These are phyloP conservation scores for Centropyge bicolor DNA, from an alignment of 2,797 vertebrate genomes.

Conservation along the genomic window DNA sequence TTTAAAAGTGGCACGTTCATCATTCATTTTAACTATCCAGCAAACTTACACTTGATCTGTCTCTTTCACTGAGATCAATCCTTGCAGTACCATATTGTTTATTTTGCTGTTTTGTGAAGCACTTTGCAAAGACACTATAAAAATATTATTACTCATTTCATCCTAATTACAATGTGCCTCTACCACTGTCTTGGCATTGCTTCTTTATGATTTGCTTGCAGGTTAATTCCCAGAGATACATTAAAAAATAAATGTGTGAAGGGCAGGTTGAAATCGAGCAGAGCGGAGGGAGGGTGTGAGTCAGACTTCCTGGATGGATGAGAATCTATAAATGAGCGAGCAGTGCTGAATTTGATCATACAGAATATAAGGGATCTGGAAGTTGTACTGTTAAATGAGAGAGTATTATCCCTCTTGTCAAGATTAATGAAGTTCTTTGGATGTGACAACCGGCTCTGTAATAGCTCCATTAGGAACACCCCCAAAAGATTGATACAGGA, in stretches of 20 bases:
- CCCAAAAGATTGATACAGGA: conserved; percentile 63
- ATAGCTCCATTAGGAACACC: conserved; percentile 67
- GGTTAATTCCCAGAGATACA: conserved; percentile 7
- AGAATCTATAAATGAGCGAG: conserved; percentile 26
- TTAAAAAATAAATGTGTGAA: conserved; percentile 12
- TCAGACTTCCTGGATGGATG: conserved; percentile 20
- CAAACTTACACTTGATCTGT: neutral
- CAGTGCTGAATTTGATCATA: conserved; percentile 34
- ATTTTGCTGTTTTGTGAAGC: neutral
- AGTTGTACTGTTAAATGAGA: conserved; percentile 34
- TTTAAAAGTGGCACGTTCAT: neutral
- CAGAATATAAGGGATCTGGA: conserved; percentile 30
- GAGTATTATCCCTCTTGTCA: conserved; percentile 43
- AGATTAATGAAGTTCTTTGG: conserved; percentile 77
- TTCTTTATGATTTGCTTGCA: conserved; percentile 7
- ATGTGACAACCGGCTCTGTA: conserved; percentile 69
- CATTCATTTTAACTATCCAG: neutral
- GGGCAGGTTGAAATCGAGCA: conserved; percentile 33
- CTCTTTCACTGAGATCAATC: neutral
- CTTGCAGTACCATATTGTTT: neutral
- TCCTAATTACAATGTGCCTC: neutral
- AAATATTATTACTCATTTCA: neutral
- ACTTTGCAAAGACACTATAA: neutral
- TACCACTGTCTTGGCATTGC: neutral
- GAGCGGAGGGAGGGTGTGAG: neutral